Evolutionary conservation across 37 sponge, comb jelly and placozoan species (phyloP).

Genomic region (Diacarnus erythraeanus): DNA sequence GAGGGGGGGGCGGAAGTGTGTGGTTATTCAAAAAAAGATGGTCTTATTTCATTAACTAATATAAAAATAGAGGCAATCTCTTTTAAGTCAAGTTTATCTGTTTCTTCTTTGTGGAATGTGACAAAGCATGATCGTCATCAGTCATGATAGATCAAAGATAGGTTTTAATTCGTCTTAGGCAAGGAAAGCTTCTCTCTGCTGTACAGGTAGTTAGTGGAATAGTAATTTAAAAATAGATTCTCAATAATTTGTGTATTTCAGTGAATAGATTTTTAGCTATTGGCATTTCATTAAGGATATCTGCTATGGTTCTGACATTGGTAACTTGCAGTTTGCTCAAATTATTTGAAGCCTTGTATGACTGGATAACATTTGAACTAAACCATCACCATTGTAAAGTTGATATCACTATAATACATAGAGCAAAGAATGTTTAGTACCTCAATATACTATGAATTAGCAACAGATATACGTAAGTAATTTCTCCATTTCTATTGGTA

Average conservation of each 20-base stretch:
- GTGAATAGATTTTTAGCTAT: conserved; percentile 7
- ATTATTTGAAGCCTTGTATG: not conserved
- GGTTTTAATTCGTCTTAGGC: conserved; percentile 25
- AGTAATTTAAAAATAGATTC: conserved; percentile 26
- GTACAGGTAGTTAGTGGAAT: conserved; percentile 28
- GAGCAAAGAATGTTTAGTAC: no score
- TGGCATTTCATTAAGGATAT: not conserved
- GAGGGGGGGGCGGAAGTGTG: no score
- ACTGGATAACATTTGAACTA: not conserved
- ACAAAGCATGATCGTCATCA: conserved; percentile 25
- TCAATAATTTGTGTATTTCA: conserved; percentile 15
- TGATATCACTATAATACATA: not conserved
- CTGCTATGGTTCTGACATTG: conserved; percentile 6
- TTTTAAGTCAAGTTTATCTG: not conserved
- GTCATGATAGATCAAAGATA: conserved; percentile 28
- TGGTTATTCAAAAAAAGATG: no score
- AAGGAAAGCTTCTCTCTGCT: conserved; percentile 35
- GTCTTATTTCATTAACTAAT: no score
- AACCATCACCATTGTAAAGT: not conserved
- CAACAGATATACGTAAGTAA: no score
- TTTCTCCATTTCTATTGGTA: no score
- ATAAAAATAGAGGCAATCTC: not conserved
- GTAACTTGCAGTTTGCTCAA: not conserved
- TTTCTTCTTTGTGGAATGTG: not conserved
- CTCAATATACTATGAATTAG: no score